Evolutionary conservation across 2,888 invertebrate species (phyloP).

Genomic region (Drosophila antonietae): DNA sequence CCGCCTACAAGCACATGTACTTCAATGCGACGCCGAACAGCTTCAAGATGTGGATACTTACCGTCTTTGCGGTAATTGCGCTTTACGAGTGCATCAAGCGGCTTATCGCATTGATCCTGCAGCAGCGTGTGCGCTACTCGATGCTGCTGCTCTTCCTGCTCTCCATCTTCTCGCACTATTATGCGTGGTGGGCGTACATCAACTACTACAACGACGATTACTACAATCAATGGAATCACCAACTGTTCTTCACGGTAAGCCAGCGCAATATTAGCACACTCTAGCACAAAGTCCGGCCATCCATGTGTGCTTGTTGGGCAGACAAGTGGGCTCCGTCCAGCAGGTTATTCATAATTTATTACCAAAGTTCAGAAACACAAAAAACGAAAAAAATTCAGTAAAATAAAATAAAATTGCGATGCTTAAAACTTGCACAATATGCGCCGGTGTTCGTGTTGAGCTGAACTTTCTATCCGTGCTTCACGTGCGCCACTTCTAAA

Average conservation of each 20-base stretch:
- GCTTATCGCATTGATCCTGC: conserved; percentile 86
- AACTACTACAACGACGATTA: conserved; percentile 90
- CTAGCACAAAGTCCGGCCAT: conserved; percentile 11
- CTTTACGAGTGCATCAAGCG: conserved; percentile 88
- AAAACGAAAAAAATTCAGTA: neutral
- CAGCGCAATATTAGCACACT: neutral
- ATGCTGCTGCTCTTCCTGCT: conserved; percentile 88
- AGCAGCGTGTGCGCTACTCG: conserved; percentile 86
- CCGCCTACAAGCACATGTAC: conserved; percentile 89
- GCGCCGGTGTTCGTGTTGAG: conserved; percentile 39
- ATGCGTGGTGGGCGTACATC: conserved; percentile 89
- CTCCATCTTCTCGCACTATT: conserved; percentile 89
- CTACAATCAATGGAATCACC: conserved; percentile 89
- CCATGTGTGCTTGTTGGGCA: conserved; percentile 22
- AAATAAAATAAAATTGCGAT: conserved; percentile 29
- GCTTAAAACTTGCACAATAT: conserved; percentile 71
- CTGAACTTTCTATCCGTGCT: conserved; percentile 38
- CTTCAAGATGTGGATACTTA: conserved; percentile 88
- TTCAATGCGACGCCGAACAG: conserved; percentile 89
- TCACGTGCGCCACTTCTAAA: conserved; percentile 46
- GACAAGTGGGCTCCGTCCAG: conserved; percentile 20
- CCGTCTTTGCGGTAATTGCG: conserved; percentile 86
- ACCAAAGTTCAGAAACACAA: conserved; percentile 53
- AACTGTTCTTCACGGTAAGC: conserved; percentile 87
- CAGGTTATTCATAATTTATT: conserved; percentile 67